Percentiles rank a stretch among this genome's conserved stretches.
Evolutionary conservation across 1,140 invertebrate genomes (phyloP).

Genomic region (Caenorhabditis elegans): WBcel235 BX284606.5:12721501-12722000

Average conservation of each 20-base stretch:
- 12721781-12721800: background rate
- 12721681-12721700: no score
- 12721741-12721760: background rate
- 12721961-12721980: background rate
- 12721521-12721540: background rate
- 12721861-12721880: background rate
- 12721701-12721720: background rate
- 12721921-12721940: background rate
- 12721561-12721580: background rate
- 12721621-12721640: background rate
- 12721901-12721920: conserved; percentile 17
- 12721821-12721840: conserved; percentile 28
- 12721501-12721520: background rate
- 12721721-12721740: conserved; percentile 12
- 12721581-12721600: background rate
- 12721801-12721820: background rate
- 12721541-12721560: background rate
- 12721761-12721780: conserved; percentile 14
- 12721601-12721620: background rate
- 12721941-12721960: conserved; percentile 17
- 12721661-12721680: background rate
- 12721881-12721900: background rate
- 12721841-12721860: background rate
- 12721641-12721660: conserved; percentile 8
- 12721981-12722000: background rate